Base-by-base conservation (phyloP, 1,140 invertebrate genomes). In the Asbolus verrucosus region DNA sequence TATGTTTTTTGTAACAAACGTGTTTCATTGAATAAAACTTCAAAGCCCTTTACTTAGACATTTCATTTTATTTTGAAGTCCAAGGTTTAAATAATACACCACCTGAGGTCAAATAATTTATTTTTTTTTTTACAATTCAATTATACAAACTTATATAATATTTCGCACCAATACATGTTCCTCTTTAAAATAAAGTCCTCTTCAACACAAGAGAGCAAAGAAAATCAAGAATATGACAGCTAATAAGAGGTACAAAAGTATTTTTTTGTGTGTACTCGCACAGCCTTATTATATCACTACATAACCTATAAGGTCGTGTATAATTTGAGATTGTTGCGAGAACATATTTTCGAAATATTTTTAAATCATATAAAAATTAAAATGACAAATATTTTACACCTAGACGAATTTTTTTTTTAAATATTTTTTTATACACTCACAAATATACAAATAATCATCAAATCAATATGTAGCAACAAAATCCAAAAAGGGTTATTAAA, bases 261-360 rank as follows among this genome's bases (percentile, higher is more conserved):
- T 39, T 39, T 46, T 65, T 61, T 61, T 65, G 43, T 39, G 38
- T 65, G 62, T 39, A 43, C 62, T 65, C 62, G 62, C 62, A 65
- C 38, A 65, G 62, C 62, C 62, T 65, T 65, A 41, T 30, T 65
- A n/a, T n/a, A 65, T 65, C 62, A 65, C 62, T 39, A 65, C 62
- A 43, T 43, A 43, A 46, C 41, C 54, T 11, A 36, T 38, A 18
- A 41, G 61, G 36, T 41, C 11, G 24, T 41, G 61, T 63, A 41
- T 13, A 41, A 63, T 41, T 63, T 39, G 61, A 19, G 61, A 63
- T 39, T 63, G 15, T 65, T 31, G 39, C 39, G 62, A 65, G 39
- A 43, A 65, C 62, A 65, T 2, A 30, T 65, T 65, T 27, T 65
- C 13, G 16, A 21, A 21, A 38, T 6, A 50, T 19, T 6, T 38